Evolutionary conservation across 2,113 vertebrate species (phyloP), one percentile per base, ranked within the genome.

Genomic region (Pomatorhinus ruficollis): DNA sequence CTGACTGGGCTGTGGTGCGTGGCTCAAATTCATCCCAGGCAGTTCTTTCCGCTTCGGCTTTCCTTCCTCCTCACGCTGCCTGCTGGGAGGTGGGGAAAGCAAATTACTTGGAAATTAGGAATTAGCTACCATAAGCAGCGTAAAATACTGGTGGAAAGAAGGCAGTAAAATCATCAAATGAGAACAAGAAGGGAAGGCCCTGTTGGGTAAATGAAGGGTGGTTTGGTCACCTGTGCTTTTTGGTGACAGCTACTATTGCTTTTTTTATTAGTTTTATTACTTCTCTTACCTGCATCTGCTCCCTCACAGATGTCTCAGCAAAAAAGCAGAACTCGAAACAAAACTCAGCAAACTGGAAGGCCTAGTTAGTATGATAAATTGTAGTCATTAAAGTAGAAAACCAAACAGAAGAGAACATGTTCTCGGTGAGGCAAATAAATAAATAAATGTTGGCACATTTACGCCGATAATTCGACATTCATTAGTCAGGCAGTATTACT

Each of bases 291-390:
- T 57, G 45, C 31, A 45, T 49, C 57, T 83, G 53, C 59, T 42
- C 42, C 66, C 66, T 93, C 8, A 2, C 81, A 88, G 54, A 54
- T 87, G 78, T 89, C 87, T 91, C 71, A 22, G 76, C 53, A 60
- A 57, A 89, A 90, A 90, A 71, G 42, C 56, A 57, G 79, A 60
- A 78, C 54, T 74, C 45, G 69, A 92, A 89, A 57, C 89, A 89
- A 93, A 86, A 18, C 35, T 33, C 88, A 90, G 80, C 69, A 87
- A 92, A 89, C 31, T 75, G 72, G 47, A 90, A 93, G 69, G 59
- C 78, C 84, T 90, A 74, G 87, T 94, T 97, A 97, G 83, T 71
- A n/a, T 95, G 94, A 96, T 95, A 52, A 93, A 97, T 94, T 86
- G 80, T 57, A 60, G 56, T 90, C 61, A 80, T 97, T 97, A 95